Evolutionary conservation across 2,113 vertebrate species (phyloP).

Genomic region (Spea multiplicata): DNA sequence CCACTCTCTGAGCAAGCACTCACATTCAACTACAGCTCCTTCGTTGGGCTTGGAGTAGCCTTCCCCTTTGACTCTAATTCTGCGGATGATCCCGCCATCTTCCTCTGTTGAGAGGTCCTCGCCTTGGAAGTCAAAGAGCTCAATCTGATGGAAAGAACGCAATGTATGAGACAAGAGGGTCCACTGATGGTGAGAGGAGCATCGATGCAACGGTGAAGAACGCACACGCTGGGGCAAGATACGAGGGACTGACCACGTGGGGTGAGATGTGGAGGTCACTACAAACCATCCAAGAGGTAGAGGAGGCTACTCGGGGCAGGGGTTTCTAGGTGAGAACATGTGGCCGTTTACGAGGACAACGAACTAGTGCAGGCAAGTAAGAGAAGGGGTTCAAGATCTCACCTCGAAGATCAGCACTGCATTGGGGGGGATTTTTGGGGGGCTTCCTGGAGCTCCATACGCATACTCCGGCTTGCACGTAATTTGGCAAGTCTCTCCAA

Average conservation of each 20-base stretch:
- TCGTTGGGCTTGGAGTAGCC: conserved; percentile 93
- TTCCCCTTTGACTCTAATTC: conserved; percentile 83
- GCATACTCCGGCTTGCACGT: conserved; percentile 92
- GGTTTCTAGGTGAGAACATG: too few species aligned
- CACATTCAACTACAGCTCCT: conserved; percentile 87
- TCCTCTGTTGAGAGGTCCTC: conserved; percentile 90
- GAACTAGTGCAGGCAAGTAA: too few species aligned
- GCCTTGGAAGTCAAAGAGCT: conserved; percentile 90
- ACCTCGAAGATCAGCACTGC: conserved; percentile 93
- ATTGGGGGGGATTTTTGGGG: conserved; percentile 92
- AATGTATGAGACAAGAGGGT: background rate
- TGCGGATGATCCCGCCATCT: conserved; percentile 88
- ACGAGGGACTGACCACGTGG: too few species aligned
- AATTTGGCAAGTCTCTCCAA: conserved; percentile 84
- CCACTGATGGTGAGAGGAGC: background rate
- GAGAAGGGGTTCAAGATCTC: conserved; percentile 29
- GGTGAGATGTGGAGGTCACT: too few species aligned
- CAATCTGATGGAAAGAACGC: conserved; percentile 69
- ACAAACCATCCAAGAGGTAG: too few species aligned
- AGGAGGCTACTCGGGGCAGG: too few species aligned
- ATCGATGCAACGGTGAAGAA: background rate
- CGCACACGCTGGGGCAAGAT: too few species aligned
- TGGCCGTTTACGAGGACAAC: too few species aligned
- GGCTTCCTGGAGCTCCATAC: conserved; percentile 90
- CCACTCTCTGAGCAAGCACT: conserved; percentile 42